Evolutionary conservation across 2,888 invertebrate species (phyloP), one percentile per base, ranked within the genome.

Genomic region (Hypselothyrea guttata): DNA sequence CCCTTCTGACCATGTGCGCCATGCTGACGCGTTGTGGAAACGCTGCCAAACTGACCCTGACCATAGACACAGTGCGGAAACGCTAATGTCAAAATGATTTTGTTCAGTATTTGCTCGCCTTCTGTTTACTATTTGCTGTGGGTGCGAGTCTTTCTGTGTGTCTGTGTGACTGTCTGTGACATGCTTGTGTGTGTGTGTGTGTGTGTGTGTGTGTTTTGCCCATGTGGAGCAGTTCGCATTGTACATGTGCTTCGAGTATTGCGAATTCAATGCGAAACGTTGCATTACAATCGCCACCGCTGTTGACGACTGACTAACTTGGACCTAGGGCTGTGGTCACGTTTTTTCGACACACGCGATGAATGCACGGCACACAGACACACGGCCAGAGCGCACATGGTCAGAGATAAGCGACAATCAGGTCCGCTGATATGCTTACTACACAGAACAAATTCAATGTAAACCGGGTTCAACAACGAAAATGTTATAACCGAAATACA

Each of bases 51-150:
- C 49, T 64, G 76, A 75, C 75, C 81, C 72, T 81, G 81, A 83
- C 83, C 81, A 81, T 64, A 81, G 81, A 77, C 81, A 81, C 69
- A 55, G 40, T 52, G 47, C 61, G 67, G 61, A 69, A 65, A 47
- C 37, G 56, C 41, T 56, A 54, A 61, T 60, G 56, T 47, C 22
- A 61, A 60, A 63, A 55, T 55, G 35, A 55, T 56, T 56, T 54
- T 13, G 4, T 12, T 16, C 33, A 12, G 9, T 15, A 8, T 5
- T 7, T 34, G 31, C 22, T 4, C 33, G 35, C 16, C 11, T 5
- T 12, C 37, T 12, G 40, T 47, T 18, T 31, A 27, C 11, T 37
- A 11, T 45, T 30, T 16, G 16, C 27, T 1, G 35, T 52, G 35
- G 8, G 11, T 31, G 48, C 16, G n/a, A n/a, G n/a, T n/a, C n/a